A percentile compares a stretch with the other conserved stretches of the same genome.
These are phyloP conservation scores for Euproctis similis DNA, from an alignment of 2,888 invertebrate species.

Conservation along the genomic window DNA sequence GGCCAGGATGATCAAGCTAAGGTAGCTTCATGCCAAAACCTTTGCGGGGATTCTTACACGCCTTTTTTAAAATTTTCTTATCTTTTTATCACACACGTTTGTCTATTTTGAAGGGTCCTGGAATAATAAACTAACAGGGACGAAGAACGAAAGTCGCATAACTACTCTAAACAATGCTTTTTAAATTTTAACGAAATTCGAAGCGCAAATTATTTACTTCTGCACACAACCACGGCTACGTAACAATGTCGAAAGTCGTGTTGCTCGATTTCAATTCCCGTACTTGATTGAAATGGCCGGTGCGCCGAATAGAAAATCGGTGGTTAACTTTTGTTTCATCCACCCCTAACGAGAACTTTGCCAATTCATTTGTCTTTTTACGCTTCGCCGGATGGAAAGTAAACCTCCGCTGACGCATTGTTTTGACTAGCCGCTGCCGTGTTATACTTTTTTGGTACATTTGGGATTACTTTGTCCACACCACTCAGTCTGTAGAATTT, in stretches of 20 bases:
- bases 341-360: slow-evolving; percentile 38
- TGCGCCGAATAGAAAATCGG: slow-evolving; percentile 48
- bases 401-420: slow-evolving; percentile 25
- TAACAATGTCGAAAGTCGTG: slow-evolving; percentile 16
- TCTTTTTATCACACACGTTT: too few species aligned
- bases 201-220: too few species aligned
- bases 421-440: slow-evolving; percentile 15
- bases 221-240: too few species aligned
- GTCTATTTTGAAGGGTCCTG: too few species aligned
- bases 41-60: too few species aligned
- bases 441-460: slow-evolving; percentile 5
- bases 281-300: slow-evolving; percentile 53
- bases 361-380: slow-evolving; percentile 39
- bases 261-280: slow-evolving; percentile 35
- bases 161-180: too few species aligned
- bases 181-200: too few species aligned
- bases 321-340: slow-evolving; percentile 37
- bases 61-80: too few species aligned
- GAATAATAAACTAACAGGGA: too few species aligned
- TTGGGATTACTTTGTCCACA: not conserved
- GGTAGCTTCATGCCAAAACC: too few species aligned
- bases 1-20: too few species aligned
- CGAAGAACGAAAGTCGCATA: too few species aligned
- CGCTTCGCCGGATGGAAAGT: slow-evolving; percentile 26
- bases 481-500: not conserved